phyloP scores from a whole-genome alignment of 1,140 invertebrate genomes.

The Luehdorfia chinensis region DNA sequence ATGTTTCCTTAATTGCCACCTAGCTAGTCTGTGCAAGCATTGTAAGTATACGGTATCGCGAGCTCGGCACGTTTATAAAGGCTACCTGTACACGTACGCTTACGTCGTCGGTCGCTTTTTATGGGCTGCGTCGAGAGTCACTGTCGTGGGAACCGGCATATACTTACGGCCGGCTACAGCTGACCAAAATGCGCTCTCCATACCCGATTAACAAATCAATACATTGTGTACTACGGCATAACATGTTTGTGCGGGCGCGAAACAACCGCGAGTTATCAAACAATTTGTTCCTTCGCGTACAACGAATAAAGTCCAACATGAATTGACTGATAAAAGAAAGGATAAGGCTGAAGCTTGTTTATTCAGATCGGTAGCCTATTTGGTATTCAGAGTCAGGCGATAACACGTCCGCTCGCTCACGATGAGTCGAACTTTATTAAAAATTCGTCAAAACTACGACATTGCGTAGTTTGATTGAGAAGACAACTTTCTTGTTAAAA shows the following conservation, averaged over 20 bases:
- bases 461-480: conserved; percentile 32
- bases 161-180: conserved; percentile 65
- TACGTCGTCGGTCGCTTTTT: conserved; percentile 67
- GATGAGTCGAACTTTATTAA: conserved; percentile 54
- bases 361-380: conserved; percentile 32
- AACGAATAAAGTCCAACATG: conserved; percentile 11
- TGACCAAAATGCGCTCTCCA: conserved; percentile 76
- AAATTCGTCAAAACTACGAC: conserved; percentile 63
- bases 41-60: conserved; percentile 42
- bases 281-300: conserved; percentile 42
- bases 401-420: conserved; percentile 60
- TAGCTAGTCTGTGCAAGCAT: conserved; percentile 18
- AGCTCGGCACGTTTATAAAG: conserved; percentile 56
- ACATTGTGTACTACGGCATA: conserved; percentile 51
- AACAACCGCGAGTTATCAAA: conserved; percentile 46
- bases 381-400: conserved; percentile 51
- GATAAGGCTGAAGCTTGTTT: conserved; percentile 38
- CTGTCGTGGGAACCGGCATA: conserved; percentile 76
- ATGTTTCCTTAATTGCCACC: conserved; percentile 40
- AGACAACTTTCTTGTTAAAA: conserved; percentile 21
- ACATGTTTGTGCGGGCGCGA: conserved; percentile 58
- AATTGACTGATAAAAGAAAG: conserved; percentile 3
- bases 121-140: conserved; percentile 70
- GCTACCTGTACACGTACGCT: conserved; percentile 67
- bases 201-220: conserved; percentile 78